These are phyloP conservation scores for Sminthurinus aureus DNA, from an alignment of 2,888 invertebrate genomes.

Conservation along the genomic window DNA sequence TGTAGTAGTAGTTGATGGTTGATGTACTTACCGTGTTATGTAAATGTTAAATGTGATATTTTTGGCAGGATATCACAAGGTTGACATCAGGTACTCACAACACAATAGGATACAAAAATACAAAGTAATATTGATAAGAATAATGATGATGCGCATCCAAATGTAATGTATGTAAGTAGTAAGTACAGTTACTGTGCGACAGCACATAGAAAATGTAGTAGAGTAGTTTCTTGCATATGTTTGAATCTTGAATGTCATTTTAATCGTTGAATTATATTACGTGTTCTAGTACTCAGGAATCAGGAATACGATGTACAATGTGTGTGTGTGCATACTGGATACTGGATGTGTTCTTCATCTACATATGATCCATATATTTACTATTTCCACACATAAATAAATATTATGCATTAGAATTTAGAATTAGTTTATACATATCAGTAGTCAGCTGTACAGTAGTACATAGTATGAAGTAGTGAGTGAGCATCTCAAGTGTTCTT, in stretches of 20 bases:
- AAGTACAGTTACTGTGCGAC: not conserved
- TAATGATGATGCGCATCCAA: not conserved
- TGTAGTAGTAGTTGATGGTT: not conserved
- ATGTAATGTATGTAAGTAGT: not conserved
- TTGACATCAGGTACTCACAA: too few relatives aligned
- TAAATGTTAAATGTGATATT: not conserved
- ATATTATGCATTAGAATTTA: too few relatives aligned
- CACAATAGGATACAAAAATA: too few relatives aligned
- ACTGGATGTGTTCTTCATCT: too few relatives aligned
- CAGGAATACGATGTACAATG: not conserved
- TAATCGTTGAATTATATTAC: not conserved
- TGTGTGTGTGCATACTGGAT: too few relatives aligned
- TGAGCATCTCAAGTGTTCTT: not conserved
- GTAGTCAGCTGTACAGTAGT: too few relatives aligned
- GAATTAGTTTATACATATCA: too few relatives aligned
- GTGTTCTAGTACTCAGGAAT: not conserved
- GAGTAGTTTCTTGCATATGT: too few relatives aligned
- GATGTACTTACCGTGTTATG: not conserved
- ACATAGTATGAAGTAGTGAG: too few relatives aligned
- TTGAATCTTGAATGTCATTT: not conserved
- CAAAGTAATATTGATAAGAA: not conserved
- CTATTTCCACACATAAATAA: too few relatives aligned
- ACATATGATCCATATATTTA: too few relatives aligned
- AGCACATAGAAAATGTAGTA: not conserved
- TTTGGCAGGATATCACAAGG: not conserved